Base-by-base conservation (phyloP, 2,113 vertebrate genomes). In the Lepidothrix coronata region DNA sequence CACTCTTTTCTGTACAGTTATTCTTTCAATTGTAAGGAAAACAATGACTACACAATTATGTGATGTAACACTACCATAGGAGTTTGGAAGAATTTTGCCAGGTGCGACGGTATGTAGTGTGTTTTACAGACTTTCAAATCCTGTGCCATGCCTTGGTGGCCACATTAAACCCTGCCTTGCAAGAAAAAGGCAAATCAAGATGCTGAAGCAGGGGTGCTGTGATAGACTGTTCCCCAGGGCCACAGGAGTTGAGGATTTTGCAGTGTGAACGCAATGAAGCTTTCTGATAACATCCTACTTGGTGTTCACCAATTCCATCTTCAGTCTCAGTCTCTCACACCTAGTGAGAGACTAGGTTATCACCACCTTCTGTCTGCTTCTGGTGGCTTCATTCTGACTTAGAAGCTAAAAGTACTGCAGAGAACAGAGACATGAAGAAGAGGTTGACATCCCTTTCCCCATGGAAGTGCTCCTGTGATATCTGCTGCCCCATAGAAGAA, bases 141-240 rank as follows among this genome's bases (percentile, higher is more conserved):
- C 41, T 54, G 15, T 9, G 17, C 20, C 28, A 11, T 49, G 37
- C 24, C 31, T 68, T 70, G 37, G 24, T 79, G 78, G 49, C 62
- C 78, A 74, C 39, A 43, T 19, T 37, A 80, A 75, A 92, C 54
- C 24, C 51, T 74, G 49, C 51, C 84, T 73, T 52, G 28, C 31
- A 88, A 91, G n/a, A 52, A 46, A 88, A 85, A 91, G 72, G 19
- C 21, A 68, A 85, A 57, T 43, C 24, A 76, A 81, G 46, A 44
- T 14, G 28, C 31, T 52, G 43, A 79, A 62, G 28, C 7, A 66
- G 25, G 62, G 13, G 11, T 66, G 12, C 6, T 20, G 33, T 31
- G 54, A 72, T 3, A 83, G 31, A 48, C 15, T 61, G 30, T 39
- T 72, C 43, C 67, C 63, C 73, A 35, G 0, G 8, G 59, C 58